Base-by-base conservation (phyloP, 2,797 vertebrate genomes). In the Cyprinella venusta region DNA sequence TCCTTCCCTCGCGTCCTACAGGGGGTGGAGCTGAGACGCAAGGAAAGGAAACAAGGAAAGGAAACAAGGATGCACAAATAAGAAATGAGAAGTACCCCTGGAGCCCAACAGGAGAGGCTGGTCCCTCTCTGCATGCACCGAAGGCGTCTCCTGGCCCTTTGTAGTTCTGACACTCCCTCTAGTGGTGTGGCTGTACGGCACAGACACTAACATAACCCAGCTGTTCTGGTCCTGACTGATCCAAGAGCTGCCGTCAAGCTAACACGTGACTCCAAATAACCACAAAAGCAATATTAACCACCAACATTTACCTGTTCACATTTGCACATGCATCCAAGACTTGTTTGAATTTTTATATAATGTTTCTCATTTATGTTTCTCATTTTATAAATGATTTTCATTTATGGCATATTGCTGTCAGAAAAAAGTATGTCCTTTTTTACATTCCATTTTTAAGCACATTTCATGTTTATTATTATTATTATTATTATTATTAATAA, bases 171-270 rank as follows among this genome's bases (percentile, higher is more conserved):
- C 94, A 87, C 90, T 97, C 91, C 97, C 98, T 90, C 92, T 99
- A 95, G 91, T 99, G 95, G 93, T 97, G 94, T 99, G 98, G 98
- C 95, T 99, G 90, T 99, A 99, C 94, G 98, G 97, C 96, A 97
- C 96, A 90, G 97, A 99, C 96, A 98, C 98, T 98, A 99, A 98
- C 94, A 94, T 97, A 93, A 95, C 95, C 59, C 84, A 89, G 89
- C 94, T 97, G 95, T 92, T 97, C 91, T 96, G 95, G 95, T 97
- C 96, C 95, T 98, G 97, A 98, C 96, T 97, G 95, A 95, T 94
- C 94, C 81, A 81, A 85, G 87, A 82, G 26, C 80, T 79, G 83
- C 68, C n/a, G 33, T 67, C 81, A 83, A 12, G 56, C 87, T 84
- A 84, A 88, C 85, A 81, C 69, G 36, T 71, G 61, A 63, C 56